Conservation (phyloP, 2,113 vertebrate species). For the Pao palembangensis region DNA sequence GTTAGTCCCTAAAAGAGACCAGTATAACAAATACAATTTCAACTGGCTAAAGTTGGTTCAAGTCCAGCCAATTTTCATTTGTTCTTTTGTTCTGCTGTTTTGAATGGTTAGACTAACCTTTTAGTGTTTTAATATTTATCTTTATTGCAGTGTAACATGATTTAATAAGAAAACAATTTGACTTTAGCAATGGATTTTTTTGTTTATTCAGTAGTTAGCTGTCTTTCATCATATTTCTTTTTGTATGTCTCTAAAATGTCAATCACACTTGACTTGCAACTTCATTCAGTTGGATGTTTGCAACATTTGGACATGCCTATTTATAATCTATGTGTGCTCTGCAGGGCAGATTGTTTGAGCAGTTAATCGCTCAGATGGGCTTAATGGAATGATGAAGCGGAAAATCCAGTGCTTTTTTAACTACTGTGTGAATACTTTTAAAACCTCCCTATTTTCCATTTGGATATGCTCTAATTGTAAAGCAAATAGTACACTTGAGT, state of each 20-base stretch:
- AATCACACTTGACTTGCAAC: conserved; percentile 35
- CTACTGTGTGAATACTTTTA: conserved; percentile 68
- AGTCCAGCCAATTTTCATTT: background rate
- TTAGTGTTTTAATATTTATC: no score
- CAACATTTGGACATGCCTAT: conserved; percentile 58
- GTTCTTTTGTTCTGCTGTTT: background rate
- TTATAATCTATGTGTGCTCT: conserved; percentile 65
- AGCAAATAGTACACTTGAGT: conserved; percentile 71
- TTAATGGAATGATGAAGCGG: conserved; percentile 73
- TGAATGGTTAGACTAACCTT: no score
- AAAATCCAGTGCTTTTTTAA: conserved; percentile 69
- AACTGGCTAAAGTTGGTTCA: background rate
- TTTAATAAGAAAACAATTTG: no score
- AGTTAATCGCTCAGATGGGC: conserved; percentile 68
- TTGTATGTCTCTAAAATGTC: conserved; percentile 36
- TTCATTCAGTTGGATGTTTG: conserved; percentile 62
- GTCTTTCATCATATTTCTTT: conserved; percentile 22
- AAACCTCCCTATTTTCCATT: conserved; percentile 68
- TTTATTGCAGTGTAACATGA: no score
- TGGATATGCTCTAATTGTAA: conserved; percentile 73
- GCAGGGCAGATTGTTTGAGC: conserved; percentile 62
- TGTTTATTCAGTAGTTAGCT: background rate
- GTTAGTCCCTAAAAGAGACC: no score
- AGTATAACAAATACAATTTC: background rate
- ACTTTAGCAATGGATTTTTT: background rate